Conservation (phyloP, 1,140 invertebrate genomes). For the Philotrypesis tridentata region DNA sequence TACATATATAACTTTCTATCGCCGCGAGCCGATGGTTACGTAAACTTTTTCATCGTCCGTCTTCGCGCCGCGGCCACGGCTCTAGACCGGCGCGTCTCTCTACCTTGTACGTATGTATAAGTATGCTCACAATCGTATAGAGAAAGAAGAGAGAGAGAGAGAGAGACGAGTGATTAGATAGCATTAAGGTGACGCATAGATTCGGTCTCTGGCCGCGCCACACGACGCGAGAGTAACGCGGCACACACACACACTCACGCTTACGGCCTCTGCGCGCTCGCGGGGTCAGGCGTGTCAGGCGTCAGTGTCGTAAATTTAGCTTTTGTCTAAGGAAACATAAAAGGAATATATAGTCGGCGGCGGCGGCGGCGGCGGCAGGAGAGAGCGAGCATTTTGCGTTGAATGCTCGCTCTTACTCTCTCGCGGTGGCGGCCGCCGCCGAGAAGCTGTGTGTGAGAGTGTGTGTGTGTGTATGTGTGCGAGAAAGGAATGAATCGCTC, state of each 20-base stretch:
- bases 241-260: no score
- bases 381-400: conserved; percentile 39
- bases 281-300: not conserved
- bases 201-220: not conserved
- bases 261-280: not conserved
- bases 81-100: no score
- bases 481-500: conserved; percentile 35
- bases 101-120: not conserved
- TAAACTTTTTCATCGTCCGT: not conserved
- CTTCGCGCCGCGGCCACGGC: not conserved
- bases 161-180: not conserved
- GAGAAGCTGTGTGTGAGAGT: not conserved
- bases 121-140: no score
- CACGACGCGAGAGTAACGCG: no score
- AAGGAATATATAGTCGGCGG: not conserved
- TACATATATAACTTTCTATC: not conserved
- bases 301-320: not conserved
- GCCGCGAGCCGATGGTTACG: not conserved
- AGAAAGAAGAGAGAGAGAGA: no score
- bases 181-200: not conserved
- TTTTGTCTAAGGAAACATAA: not conserved
- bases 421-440: not conserved
- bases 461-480: not conserved
- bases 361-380: not conserved
- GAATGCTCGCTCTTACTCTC: conserved; percentile 52